These are phyloP conservation scores for Poecilia latipinna DNA, from an alignment of 2,113 vertebrate genomes.

Conservation along the genomic window DNA sequence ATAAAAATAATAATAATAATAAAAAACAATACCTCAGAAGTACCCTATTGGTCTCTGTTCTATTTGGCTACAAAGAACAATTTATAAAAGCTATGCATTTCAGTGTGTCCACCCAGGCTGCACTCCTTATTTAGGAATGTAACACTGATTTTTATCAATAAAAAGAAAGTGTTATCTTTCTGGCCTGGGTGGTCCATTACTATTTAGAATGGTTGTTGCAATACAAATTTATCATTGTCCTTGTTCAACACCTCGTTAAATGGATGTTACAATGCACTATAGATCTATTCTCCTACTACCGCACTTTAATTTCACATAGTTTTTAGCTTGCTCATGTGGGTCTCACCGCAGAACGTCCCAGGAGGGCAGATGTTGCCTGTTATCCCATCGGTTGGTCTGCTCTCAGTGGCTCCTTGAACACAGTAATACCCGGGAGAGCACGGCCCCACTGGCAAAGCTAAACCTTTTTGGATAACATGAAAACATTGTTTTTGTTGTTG, in stretches of 20 bases:
- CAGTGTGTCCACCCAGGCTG: neutral
- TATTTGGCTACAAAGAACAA: neutral
- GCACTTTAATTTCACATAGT: neutral
- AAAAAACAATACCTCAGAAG: neutral
- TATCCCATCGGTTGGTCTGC: slow-evolving; percentile 83
- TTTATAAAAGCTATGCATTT: no score
- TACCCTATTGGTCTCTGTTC: neutral
- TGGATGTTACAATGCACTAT: neutral
- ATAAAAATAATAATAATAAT: no score
- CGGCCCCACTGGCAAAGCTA: slow-evolving; percentile 83
- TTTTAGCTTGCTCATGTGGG: slow-evolving; percentile 1
- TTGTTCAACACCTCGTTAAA: no score
- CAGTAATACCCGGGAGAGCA: slow-evolving; percentile 90
- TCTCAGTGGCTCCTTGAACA: slow-evolving; percentile 75
- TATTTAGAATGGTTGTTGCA: no score
- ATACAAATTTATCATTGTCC: no score
- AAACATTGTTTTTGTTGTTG: neutral
- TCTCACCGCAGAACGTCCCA: slow-evolving; percentile 89
- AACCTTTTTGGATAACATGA: slow-evolving; percentile 75
- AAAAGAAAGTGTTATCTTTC: neutral
- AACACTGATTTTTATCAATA: neutral
- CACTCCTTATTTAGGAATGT: neutral
- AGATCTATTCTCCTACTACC: neutral
- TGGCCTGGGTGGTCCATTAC: no score
- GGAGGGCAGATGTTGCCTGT: slow-evolving; percentile 86